phyloP scores from a whole-genome alignment of 2,888 invertebrate species.

The Aphodius sticticus region DNA sequence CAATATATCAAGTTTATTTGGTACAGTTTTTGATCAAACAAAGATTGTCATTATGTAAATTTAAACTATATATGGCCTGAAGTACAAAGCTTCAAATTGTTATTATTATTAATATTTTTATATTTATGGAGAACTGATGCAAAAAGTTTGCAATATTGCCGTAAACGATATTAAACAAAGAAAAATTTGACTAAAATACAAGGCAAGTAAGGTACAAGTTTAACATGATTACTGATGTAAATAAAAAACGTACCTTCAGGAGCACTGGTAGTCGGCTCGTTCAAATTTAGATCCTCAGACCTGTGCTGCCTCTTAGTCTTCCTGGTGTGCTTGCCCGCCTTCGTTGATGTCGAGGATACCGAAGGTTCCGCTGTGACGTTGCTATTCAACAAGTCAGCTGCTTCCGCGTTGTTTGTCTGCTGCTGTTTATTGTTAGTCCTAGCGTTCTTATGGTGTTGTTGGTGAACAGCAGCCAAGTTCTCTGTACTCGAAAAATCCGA shows the following conservation, averaged over 20 bases:
- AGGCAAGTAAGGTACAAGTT: no score
- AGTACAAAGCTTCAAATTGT: no score
- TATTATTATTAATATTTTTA: no score
- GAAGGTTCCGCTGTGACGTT: conserved; percentile 9
- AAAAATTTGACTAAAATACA: no score
- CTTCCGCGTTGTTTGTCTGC: not conserved
- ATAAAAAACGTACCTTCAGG: not conserved
- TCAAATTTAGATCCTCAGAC: not conserved
- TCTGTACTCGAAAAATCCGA: conserved; percentile 35
- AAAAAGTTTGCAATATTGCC: no score
- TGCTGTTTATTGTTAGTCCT: conserved; percentile 30
- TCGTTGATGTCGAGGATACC: conserved; percentile 4
- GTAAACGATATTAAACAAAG: no score
- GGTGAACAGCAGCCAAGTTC: conserved; percentile 27
- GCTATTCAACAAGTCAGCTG: conserved; percentile 9
- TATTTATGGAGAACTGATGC: no score
- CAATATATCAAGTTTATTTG: no score
- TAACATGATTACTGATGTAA: not conserved
- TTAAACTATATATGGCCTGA: no score
- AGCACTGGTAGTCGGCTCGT: not conserved
- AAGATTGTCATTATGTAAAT: no score
- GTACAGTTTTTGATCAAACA: no score
- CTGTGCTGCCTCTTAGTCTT: not conserved
- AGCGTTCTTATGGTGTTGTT: not conserved
- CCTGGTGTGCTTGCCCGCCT: not conserved